Conservation (phyloP, 2,113 vertebrate genomes). For the Andinoacara biseriatus region DNA sequence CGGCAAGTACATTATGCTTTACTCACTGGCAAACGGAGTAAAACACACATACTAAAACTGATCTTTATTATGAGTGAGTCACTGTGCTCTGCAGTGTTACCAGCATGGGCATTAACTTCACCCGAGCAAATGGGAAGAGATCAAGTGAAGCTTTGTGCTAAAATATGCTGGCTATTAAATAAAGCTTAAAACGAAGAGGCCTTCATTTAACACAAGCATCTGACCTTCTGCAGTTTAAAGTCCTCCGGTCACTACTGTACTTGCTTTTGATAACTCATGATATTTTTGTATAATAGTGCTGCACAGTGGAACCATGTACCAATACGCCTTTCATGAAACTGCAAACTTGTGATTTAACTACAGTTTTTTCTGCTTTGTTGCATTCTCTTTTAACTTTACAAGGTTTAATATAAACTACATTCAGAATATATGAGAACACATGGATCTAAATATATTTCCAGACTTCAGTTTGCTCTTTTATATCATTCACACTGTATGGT, state of each 20-base stretch:
- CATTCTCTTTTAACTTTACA: conserved; percentile 8
- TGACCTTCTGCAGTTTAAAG: too few relatives aligned
- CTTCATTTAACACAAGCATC: neutral
- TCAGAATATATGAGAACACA: conserved; percentile 1
- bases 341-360: neutral
- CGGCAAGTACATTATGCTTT: too few relatives aligned
- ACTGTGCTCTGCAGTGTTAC: neutral
- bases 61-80: neutral
- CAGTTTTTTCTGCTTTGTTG: neutral
- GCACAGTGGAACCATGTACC: too few relatives aligned
- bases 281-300: neutral
- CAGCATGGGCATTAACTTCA: neutral
- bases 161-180: neutral
- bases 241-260: neutral
- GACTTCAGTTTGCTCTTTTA: neutral
- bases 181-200: neutral
- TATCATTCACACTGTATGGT: neutral
- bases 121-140: neutral
- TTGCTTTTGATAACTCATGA: neutral
- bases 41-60: neutral
- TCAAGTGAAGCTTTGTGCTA: neutral
- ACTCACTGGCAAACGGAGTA: neutral
- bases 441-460: conserved; percentile 16
- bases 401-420: conserved; percentile 25
- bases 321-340: neutral